Conservation (phyloP, 1,140 invertebrate genomes). For the Drosophila pectinifera region DNA sequence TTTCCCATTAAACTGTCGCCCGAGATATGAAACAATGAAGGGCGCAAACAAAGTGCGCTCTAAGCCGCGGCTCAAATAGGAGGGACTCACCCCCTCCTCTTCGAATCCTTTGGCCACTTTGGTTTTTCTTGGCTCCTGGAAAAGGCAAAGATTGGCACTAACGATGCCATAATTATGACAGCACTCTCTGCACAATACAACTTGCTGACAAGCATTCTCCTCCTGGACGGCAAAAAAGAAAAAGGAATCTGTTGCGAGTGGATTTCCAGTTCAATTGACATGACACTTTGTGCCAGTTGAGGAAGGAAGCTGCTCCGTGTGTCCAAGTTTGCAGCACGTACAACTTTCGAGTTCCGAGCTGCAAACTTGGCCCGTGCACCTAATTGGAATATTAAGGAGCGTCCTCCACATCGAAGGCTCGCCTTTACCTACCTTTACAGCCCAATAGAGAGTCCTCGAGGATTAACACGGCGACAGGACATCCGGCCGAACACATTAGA, state of each 20-base stretch:
- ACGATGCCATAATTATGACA: slow-evolving; percentile 59
- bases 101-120: slow-evolving; percentile 30
- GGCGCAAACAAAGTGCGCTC: slow-evolving; percentile 25
- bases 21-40: slow-evolving; percentile 59
- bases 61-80: slow-evolving; percentile 25
- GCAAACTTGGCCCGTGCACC: slow-evolving; percentile 53
- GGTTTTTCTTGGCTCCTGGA: slow-evolving; percentile 1
- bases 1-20: slow-evolving; percentile 76
- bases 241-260: slow-evolving; percentile 39
- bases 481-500: slow-evolving; percentile 60
- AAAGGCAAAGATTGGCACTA: slow-evolving; percentile 46
- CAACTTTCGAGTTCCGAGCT: slow-evolving; percentile 58
- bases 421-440: too few species aligned
- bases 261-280: slow-evolving; percentile 82
- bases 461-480: slow-evolving; percentile 41
- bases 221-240: slow-evolving; percentile 7
- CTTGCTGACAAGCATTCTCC: slow-evolving; percentile 26
- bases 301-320: slow-evolving; percentile 64
- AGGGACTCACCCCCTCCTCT: not conserved
- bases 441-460: slow-evolving; percentile 24
- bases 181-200: slow-evolving; percentile 31
- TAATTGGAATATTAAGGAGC: slow-evolving; percentile 72
- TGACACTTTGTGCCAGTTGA: slow-evolving; percentile 78
- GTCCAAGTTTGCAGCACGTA: slow-evolving; percentile 61
- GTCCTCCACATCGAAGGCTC: slow-evolving; percentile 25